Percentiles rank a stretch among this genome's conserved stretches.
phyloP scores from a whole-genome alignment of 2,113 vertebrate genomes.

The Pterocles burchelli region DNA sequence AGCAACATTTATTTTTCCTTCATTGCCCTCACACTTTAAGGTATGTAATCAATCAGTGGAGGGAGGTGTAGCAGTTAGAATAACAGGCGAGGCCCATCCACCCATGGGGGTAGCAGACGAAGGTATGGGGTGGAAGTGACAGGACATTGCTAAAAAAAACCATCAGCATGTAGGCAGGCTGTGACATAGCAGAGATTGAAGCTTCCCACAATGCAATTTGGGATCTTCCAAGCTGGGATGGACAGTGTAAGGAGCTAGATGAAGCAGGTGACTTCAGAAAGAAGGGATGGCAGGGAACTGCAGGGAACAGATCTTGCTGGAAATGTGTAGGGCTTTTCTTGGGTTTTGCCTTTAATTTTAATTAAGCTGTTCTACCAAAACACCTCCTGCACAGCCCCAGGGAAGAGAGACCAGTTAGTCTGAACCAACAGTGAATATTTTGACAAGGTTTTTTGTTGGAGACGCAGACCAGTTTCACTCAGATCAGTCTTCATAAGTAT shows the following conservation, averaged over 20 bases:
- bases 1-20: background rate
- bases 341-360: background rate
- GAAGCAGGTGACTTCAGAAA: background rate
- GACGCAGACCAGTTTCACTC: background rate
- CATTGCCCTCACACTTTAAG: background rate
- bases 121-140: background rate
- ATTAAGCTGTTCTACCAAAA: background rate
- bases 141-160: background rate
- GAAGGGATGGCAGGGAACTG: background rate
- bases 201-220: background rate
- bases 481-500: background rate
- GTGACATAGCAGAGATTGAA: background rate
- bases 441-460: background rate
- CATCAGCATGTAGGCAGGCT: background rate
- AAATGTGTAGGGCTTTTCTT: background rate
- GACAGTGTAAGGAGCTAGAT: background rate
- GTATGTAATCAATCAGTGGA: background rate
- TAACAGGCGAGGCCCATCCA: fast-evolving
- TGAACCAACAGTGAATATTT: background rate
- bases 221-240: background rate
- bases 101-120: background rate
- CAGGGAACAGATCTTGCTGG: background rate
- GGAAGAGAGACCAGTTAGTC: background rate
- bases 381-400: background rate
- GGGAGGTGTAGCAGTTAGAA: background rate